These are phyloP conservation scores for Tetheella fluctuosa DNA, from an alignment of 2,888 invertebrate genomes.

Conservation along the genomic window DNA sequence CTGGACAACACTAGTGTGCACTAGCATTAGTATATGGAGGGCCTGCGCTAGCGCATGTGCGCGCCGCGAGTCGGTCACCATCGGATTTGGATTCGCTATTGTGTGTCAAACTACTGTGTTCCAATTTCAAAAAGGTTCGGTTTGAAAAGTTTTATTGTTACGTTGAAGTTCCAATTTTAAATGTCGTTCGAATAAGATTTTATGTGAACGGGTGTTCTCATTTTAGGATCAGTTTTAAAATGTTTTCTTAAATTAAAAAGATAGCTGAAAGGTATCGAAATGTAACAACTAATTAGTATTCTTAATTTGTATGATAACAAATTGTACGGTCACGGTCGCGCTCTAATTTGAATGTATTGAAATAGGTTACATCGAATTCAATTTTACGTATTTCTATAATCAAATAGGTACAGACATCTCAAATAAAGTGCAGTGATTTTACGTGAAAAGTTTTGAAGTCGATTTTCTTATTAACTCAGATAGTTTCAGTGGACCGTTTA, in stretches of 20 bases:
- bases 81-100: slow-evolving; percentile 31
- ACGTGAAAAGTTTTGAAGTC: background rate
- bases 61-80: slow-evolving; percentile 36
- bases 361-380: too few species aligned
- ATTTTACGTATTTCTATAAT: background rate
- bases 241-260: background rate
- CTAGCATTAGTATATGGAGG: slow-evolving; percentile 66
- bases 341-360: background rate
- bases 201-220: background rate
- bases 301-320: background rate
- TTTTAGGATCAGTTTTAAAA: background rate
- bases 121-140: slow-evolving; percentile 4
- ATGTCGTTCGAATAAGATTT: background rate
- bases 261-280: background rate
- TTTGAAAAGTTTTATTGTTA: background rate
- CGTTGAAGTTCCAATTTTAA: background rate
- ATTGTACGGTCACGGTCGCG: background rate
- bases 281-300: too few species aligned
- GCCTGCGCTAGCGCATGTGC: slow-evolving; percentile 55
- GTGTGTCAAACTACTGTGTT: slow-evolving; percentile 28
- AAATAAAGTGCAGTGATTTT: background rate
- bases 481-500: background rate
- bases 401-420: too few species aligned
- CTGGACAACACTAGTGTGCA: slow-evolving; percentile 60
- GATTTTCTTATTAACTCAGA: background rate